Evolutionary conservation across 2,888 invertebrate species (phyloP), one percentile per base, ranked within the genome.

Genomic region (Tortrix viridana): DNA sequence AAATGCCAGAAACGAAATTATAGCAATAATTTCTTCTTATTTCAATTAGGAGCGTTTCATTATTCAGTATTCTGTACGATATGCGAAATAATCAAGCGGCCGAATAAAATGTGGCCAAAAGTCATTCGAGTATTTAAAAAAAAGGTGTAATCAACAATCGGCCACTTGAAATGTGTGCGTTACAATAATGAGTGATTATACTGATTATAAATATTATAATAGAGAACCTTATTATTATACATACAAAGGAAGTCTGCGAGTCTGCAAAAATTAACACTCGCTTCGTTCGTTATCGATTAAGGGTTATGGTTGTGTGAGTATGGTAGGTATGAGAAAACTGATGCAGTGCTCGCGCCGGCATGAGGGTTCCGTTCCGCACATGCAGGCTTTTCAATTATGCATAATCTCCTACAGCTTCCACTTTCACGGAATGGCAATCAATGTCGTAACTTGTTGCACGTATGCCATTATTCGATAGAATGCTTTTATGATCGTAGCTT

Each of bases 271-370:
- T 79, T 61, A 65, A 65, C 77, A 70, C 66, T 70, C 67, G 74
- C 65, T 55, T 41, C 78, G 81, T 74, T 80, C 82, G 75, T 79
- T 83, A 86, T 86, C 79, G 85, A 84, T 85, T 82, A 75, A 75
- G 72, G 50, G 81, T 80, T 59, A 55, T 61, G 43, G 48, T 43
- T 49, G 53, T 53, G 53, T 54, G 41, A n/a, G n/a, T n/a, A n/a
- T n/a, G 47, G 38, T 32, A 43, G 38, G 46, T 49, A 32, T 26
- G 32, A 49, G 9, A 61, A 55, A 61, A 61, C 48, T 48, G 49
- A 60, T 60, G 60, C 54, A 60, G 38, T 54, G 48, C 47, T 43
- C 43, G 32, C 54, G 48, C 54, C 43, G 55, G 55, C 55, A 61
- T 49, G 55, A 18, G 61, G 61, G 61, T 22, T 55, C 49, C 49